Percentiles rank a stretch among this genome's conserved stretches.
These are phyloP conservation scores for Octonoba sinensis DNA, from an alignment of 2,888 invertebrate species.

Conservation along the genomic window DNA sequence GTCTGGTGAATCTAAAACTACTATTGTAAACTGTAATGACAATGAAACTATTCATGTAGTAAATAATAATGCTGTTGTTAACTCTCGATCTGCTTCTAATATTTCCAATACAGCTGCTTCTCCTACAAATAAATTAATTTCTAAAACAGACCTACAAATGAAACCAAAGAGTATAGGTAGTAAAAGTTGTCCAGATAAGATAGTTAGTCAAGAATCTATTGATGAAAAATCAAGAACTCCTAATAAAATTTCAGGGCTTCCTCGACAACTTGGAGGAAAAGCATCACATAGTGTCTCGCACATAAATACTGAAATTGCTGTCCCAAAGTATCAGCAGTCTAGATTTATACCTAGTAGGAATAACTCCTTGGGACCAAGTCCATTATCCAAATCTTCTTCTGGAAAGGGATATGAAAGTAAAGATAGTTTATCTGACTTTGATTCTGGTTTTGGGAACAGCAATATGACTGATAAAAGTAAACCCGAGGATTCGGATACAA, in stretches of 20 bases:
- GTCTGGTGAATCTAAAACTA: constrained; percentile 34
- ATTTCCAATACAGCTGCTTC: constrained; percentile 18
- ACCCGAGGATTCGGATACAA: constrained; percentile 59
- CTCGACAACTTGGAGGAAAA: constrained; percentile 43
- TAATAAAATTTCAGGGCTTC: constrained; percentile 51
- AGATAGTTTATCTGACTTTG: constrained; percentile 50
- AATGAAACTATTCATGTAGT: constrained; percentile 57
- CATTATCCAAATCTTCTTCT: constrained; percentile 52
- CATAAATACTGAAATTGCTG: constrained; percentile 17
- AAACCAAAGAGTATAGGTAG: constrained; percentile 49
- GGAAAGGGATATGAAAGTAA: constrained; percentile 46
- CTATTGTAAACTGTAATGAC: constrained; percentile 30
- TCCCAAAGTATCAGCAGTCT: constrained; percentile 19
- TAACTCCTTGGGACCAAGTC: constrained; percentile 30
- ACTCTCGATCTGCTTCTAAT: constrained; percentile 46
- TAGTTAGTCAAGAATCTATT: constrained; percentile 33
- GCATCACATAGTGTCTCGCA: constrained; percentile 19
- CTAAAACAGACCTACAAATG: constrained; percentile 30
- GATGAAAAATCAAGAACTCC: constrained; percentile 37
- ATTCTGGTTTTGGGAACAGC: constrained; percentile 61
- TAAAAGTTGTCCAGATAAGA: constrained; percentile 53
- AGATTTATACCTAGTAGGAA: constrained; percentile 8
- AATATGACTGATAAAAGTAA: constrained; percentile 51
- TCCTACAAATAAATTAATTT: constrained; percentile 27
- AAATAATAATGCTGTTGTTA: constrained; percentile 58